Conservation (phyloP, 2,797 vertebrate species). For the Acrossocheilus fasciatus region DNA sequence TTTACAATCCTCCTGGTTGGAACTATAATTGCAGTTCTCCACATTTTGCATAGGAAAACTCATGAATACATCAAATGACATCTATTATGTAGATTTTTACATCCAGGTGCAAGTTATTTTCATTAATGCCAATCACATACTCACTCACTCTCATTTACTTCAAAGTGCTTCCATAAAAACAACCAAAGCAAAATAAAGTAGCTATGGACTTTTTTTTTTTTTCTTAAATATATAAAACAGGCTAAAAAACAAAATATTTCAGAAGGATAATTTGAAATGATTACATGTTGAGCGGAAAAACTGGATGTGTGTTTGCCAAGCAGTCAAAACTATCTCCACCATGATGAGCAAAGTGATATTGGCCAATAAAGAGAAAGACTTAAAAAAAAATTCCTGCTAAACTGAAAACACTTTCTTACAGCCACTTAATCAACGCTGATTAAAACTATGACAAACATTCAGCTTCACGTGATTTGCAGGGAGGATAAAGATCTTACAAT, state of each 20-base stretch:
- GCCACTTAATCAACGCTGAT: constrained; percentile 42
- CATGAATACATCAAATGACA: neutral
- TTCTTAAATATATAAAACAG: neutral
- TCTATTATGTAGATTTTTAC: constrained; percentile 35
- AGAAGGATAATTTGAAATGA: constrained; percentile 16
- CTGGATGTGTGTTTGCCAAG: neutral
- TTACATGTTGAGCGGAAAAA: constrained; percentile 13
- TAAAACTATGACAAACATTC: constrained; percentile 47
- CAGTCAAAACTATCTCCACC: neutral
- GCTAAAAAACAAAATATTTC: constrained; percentile 36
- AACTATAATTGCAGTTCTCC: neutral
- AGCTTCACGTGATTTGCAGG: constrained; percentile 40
- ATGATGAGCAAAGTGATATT: neutral
- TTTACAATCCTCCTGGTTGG: neutral
- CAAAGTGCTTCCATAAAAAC: constrained; percentile 35
- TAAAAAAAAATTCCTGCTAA: neutral
- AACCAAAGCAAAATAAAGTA: neutral
- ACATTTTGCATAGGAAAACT: neutral
- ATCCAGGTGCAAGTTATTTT: constrained; percentile 43
- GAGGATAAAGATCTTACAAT: constrained; percentile 33
- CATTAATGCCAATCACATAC: constrained; percentile 31
- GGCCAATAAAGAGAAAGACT: neutral
- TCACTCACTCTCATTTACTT: constrained; percentile 29
- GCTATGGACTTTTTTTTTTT: neutral
- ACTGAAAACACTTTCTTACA: constrained; percentile 28